phyloP scores from a whole-genome alignment of 2,888 invertebrate genomes.

The Drosophila longiperda region DNA sequence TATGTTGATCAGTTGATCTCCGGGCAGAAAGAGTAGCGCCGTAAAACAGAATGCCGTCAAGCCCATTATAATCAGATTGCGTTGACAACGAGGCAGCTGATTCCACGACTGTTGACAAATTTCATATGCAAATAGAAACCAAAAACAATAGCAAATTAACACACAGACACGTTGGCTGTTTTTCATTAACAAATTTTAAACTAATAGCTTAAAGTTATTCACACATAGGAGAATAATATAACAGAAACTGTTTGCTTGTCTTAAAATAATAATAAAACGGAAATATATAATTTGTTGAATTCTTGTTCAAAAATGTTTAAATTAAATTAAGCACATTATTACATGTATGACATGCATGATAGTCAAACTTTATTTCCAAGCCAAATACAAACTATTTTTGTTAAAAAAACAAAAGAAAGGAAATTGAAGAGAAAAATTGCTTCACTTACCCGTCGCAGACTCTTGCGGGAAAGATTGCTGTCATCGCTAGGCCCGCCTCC shows the following conservation, averaged over 20 bases:
- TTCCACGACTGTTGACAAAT: constrained; percentile 90
- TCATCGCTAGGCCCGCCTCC: constrained; percentile 55
- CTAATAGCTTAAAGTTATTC: neutral
- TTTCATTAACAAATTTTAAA: neutral
- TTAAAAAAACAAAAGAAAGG: neutral
- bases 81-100: constrained; percentile 92
- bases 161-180: constrained; percentile 6
- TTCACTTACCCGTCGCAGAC: constrained; percentile 82
- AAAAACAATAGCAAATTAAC: constrained; percentile 13
- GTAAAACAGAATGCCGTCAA: constrained; percentile 87
- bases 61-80: constrained; percentile 90
- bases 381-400: neutral
- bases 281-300: neutral
- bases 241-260: neutral
- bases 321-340: neutral
- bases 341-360: neutral
- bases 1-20: constrained; percentile 74
- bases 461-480: constrained; percentile 73
- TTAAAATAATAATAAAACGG: neutral
- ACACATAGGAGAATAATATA: neutral
- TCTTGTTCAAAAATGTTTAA: neutral
- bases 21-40: constrained; percentile 87
- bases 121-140: neutral
- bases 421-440: neutral
- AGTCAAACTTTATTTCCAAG: neutral